A percentile compares a stretch with the other conserved stretches of the same genome.
phyloP scores from a whole-genome alignment of 2,113 vertebrate genomes.

The Furnarius figulus region DNA sequence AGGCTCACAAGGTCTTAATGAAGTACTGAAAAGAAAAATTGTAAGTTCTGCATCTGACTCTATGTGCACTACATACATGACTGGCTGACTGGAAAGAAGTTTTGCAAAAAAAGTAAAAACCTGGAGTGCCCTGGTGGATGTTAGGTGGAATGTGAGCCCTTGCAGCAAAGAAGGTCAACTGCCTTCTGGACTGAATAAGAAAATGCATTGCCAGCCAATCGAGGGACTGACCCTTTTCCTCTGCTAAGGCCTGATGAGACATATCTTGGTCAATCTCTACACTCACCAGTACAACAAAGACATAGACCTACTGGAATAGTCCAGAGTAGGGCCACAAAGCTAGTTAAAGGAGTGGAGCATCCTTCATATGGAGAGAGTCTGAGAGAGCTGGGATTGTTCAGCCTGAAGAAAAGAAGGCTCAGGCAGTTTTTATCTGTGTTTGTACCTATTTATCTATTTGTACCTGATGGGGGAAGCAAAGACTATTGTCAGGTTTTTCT shows the following conservation, averaged over 20 bases:
- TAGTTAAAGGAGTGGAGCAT: not conserved
- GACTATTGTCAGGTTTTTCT: not conserved
- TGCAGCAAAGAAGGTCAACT: not conserved
- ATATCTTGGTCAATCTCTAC: not conserved
- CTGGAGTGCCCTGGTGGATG: fast-evolving
- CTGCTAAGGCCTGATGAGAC: not conserved
- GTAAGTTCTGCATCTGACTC: not conserved
- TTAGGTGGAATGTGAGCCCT: not conserved
- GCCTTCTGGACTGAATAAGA: not conserved
- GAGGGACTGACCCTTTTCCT: not conserved
- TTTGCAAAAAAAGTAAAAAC: not conserved
- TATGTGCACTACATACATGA: not conserved
- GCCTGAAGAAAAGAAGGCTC: not conserved
- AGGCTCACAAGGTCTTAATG: not conserved
- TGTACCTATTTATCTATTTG: too few species aligned
- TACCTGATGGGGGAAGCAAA: not conserved
- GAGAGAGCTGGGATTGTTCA: not conserved
- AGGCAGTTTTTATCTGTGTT: fast-evolving
- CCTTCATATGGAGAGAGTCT: not conserved
- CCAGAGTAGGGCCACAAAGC: not conserved
- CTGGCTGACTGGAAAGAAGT: not conserved
- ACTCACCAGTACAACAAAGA: not conserved
- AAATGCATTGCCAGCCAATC: not conserved
- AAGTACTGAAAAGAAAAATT: not conserved
- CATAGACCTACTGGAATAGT: not conserved